Percentiles rank a stretch among this genome's conserved stretches.
phyloP scores from a whole-genome alignment of 2,113 vertebrate genomes.

The Electrona antarctica region DNA sequence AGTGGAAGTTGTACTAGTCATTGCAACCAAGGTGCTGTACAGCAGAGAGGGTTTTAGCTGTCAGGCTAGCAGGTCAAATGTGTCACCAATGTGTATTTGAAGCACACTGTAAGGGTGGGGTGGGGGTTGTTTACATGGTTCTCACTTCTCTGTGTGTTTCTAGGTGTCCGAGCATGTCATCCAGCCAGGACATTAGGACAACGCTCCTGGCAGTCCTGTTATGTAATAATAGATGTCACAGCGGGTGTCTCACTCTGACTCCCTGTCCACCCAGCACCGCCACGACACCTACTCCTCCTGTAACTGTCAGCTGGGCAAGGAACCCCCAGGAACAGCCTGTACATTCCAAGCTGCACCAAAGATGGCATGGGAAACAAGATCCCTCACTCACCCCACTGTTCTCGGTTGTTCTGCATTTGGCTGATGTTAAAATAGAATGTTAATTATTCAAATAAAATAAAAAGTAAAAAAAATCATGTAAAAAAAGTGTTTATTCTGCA shows the following conservation, averaged over 20 bases:
- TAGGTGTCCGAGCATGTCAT: not conserved
- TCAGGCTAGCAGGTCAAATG: conserved; percentile 41
- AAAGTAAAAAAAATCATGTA: not conserved
- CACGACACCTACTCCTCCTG: not conserved
- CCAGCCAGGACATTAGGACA: too few relatives aligned
- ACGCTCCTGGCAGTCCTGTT: not conserved
- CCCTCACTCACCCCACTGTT: conserved; percentile 18
- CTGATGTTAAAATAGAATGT: too few relatives aligned
- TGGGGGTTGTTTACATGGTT: conserved; percentile 7
- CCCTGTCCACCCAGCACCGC: not conserved
- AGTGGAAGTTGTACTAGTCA: not conserved
- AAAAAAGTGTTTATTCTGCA: not conserved
- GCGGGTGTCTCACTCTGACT: not conserved
- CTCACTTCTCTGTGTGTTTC: conserved; percentile 17
- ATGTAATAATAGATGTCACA: not conserved
- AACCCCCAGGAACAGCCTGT: conserved; percentile 37
- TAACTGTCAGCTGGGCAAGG: not conserved
- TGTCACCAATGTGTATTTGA: conserved; percentile 16
- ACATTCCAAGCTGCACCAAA: conserved; percentile 6
- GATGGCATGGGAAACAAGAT: not conserved
- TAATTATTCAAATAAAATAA: too few relatives aligned
- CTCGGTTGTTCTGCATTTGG: too few relatives aligned
- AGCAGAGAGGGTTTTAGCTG: conserved; percentile 18
- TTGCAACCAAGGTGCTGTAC: not conserved
- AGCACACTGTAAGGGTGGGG: not conserved